Percentiles rank a stretch among this genome's conserved stretches.
These are phyloP conservation scores for Heloderma charlesbogerti DNA, from an alignment of 2,113 vertebrate genomes.

Conservation along the genomic window DNA sequence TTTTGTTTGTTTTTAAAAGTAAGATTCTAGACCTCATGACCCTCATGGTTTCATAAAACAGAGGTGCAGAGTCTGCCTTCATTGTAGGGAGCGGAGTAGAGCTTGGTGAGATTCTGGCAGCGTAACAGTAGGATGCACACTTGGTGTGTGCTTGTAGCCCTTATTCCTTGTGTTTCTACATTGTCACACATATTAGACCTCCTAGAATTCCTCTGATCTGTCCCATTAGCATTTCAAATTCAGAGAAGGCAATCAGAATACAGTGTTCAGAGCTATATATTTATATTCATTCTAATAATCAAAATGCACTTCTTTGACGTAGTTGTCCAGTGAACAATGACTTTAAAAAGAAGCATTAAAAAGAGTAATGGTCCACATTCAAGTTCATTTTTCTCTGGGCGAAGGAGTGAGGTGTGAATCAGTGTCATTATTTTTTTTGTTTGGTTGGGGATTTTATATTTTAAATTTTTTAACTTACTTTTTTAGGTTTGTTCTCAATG, in stretches of 20 bases:
- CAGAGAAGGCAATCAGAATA: not conserved
- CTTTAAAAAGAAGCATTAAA: slow-evolving; percentile 7
- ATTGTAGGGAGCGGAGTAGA: not conserved
- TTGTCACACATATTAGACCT: not conserved
- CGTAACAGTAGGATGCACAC: not conserved
- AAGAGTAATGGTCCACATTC: not conserved
- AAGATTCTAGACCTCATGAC: not conserved
- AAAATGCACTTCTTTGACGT: not conserved
- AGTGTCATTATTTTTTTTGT: not conserved
- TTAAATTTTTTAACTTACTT: not conserved
- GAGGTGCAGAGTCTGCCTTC: not conserved
- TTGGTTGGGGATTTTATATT: not conserved
- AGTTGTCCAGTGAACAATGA: not conserved
- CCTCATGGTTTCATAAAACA: not conserved
- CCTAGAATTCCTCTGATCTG: not conserved
- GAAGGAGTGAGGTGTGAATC: not conserved
- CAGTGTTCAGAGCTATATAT: not conserved
- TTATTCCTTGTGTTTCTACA: not conserved
- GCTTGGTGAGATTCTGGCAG: not conserved
- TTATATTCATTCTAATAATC: not conserved
- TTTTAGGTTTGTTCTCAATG: not conserved
- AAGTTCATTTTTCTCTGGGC: not conserved
- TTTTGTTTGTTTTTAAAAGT: not conserved
- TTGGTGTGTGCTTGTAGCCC: not conserved
- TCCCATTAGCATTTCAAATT: not conserved